Evolutionary conservation across 2,113 vertebrate genomes (phyloP).

Genomic region (Suricata suricatta): DNA sequence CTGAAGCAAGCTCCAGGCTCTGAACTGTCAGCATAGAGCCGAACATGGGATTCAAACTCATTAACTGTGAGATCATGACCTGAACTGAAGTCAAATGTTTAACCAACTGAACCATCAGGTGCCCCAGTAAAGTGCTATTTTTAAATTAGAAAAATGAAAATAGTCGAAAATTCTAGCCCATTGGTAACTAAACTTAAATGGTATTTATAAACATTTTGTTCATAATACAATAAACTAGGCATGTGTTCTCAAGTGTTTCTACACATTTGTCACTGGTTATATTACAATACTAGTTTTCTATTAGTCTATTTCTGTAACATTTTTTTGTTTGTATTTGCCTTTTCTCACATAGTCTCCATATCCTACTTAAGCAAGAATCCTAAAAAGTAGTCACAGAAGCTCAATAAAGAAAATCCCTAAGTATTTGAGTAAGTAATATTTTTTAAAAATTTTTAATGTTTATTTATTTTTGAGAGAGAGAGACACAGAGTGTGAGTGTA

Average conservation of each 20-base stretch:
- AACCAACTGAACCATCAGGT: too few relatives aligned
- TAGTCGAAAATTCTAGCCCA: neutral
- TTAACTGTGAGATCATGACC: too few relatives aligned
- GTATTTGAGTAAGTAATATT: neutral
- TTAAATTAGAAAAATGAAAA: constrained; percentile 29
- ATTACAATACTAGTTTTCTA: neutral
- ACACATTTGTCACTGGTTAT: neutral
- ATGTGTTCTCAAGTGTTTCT: neutral
- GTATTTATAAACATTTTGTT: neutral
- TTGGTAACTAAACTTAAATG: neutral
- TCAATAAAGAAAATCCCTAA: neutral
- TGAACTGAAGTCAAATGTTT: too few relatives aligned
- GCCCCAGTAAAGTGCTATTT: neutral
- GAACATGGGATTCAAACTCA: too few relatives aligned
- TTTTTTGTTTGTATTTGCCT: neutral
- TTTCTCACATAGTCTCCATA: neutral
- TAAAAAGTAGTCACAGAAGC: neutral
- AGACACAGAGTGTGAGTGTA: too few relatives aligned
- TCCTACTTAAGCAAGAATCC: neutral
- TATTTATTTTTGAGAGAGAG: too few relatives aligned
- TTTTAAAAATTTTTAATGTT: too few relatives aligned
- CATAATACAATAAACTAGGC: neutral
- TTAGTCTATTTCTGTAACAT: neutral
- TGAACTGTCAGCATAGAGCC: too few relatives aligned
- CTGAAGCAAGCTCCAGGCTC: too few relatives aligned